Evolutionary conservation across 2,113 vertebrate genomes (phyloP).

Genomic region (Laticauda laticaudata): DNA sequence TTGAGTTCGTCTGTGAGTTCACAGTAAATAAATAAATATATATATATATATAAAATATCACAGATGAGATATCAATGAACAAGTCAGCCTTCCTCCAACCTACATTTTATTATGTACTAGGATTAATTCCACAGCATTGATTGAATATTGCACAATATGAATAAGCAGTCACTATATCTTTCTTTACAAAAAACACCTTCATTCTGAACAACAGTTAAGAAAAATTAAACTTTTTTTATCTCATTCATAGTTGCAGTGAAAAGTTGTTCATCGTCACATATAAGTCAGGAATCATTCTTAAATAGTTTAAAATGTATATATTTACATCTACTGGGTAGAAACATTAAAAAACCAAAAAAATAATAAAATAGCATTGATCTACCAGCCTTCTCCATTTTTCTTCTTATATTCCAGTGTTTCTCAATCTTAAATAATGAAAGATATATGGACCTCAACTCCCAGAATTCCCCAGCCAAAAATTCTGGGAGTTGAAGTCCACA

Average conservation of each 20-base stretch:
- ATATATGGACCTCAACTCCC: background rate
- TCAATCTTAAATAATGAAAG: background rate
- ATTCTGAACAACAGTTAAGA: conserved; percentile 22
- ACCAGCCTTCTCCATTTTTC: conserved; percentile 5
- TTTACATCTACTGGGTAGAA: conserved; percentile 52
- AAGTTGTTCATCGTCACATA: background rate
- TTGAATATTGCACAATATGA: conserved; percentile 53
- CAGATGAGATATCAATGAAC: background rate
- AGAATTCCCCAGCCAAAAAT: background rate
- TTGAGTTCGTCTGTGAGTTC: too few relatives aligned
- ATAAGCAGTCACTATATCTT: background rate
- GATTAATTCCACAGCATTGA: conserved; percentile 26
- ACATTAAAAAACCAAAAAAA: conserved; percentile 36
- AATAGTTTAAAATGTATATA: conserved; percentile 57
- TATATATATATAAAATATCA: background rate
- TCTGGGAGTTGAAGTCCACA: background rate
- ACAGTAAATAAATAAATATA: background rate
- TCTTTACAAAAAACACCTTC: background rate
- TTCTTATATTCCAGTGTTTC: background rate
- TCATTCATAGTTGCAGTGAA: conserved; percentile 37
- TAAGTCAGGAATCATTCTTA: conserved; percentile 54
- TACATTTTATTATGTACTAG: conserved; percentile 13
- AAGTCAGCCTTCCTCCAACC: background rate
- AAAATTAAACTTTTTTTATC: conserved; percentile 24
- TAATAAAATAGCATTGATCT: conserved; percentile 33